Evolutionary conservation across 2,113 vertebrate species (phyloP), one percentile per base, ranked within the genome.

Genomic region (Trematocara macrostoma): DNA sequence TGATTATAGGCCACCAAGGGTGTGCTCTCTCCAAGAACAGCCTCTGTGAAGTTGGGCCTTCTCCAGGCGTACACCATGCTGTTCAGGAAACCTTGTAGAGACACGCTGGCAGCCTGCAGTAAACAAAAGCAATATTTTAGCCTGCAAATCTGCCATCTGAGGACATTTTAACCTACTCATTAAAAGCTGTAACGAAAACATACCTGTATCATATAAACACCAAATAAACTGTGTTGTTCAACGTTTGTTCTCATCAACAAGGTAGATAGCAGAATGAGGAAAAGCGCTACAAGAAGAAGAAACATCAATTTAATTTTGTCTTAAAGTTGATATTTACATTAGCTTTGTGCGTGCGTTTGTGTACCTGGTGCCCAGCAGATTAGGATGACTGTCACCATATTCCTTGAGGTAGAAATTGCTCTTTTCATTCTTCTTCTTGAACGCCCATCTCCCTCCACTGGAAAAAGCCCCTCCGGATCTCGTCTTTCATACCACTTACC

Each of bases 61-160:
- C 88, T 85, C 97, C 97, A 97, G 3, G 96, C 97, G 0, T 97
- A 97, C 23, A 95, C 96, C 85, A 97, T 76, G 6, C 96, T 95
- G 95, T 97, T 97, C 85, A 97, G 92, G 79, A 97, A 96, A 0
- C 97, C 97, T 52, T 97, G 97, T 6, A 97, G 95, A 16, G 97
- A 96, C 82, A 96, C 42, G 0, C 86, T 88, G 81, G 91, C 81
- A 1, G 96, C 96, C 97, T 97, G 93, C 20, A 56, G 53, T 20
- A 26, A 53, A 85, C 15, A 76, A 40, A 52, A 61, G 29, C 4
- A 49, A 56, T 1, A 16, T 1, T 52, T 8, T 9, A 20, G 38
- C 20, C 11, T 20, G 16, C 11, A 81, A 42, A 26, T 53, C 29
- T 61, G 23, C 69, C 57, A 35, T 5, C 11, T 34, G 12, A 74